Evolutionary conservation across 2,888 invertebrate genomes (phyloP), one percentile per base, ranked within the genome.

Genomic region (Leucania comma): DNA sequence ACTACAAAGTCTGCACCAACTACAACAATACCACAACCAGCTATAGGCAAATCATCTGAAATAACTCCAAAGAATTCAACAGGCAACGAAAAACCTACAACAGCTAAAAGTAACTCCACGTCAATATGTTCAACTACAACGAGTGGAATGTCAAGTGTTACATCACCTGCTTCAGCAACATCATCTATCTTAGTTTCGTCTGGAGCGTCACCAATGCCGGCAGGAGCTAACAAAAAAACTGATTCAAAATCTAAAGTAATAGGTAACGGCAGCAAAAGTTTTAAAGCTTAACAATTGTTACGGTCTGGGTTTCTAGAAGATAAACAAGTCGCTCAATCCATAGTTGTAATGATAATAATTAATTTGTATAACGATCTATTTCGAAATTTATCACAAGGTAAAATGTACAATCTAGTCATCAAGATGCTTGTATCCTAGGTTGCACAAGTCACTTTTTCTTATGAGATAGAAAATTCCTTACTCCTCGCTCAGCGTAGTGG

Each of bases 261-360:
- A 61, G 84, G 81, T 72, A 89, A 88, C 68, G 83, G 81, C 63
- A 78, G 48, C 62, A 89, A 89, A 82, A 72, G 56, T 78, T 71
- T 86, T 64, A 90, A 91, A 89, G 86, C 86, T 89, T 90, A 91
- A 88, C 85, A 82, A 75, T 86, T 61, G 54, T 75, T 72, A 69
- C 59, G 62, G 61, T 78, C 81, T 73, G 66, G 78, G 80, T 76
- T 81, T 81, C 78, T 89, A 89, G 85, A 74, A 84, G 80, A 78
- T 83, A 78, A 85, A 89, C 73, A 85, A 83, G 81, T 82, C 76
- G 92, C 91, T 92, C 92, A 92, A 91, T 84, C 85, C 86, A 87
- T 89, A 86, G 87, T 87, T 87, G 87, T 92, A 90, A 72, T 82
- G 78, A 82, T 78, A 77, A 82, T 80, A 78, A 83, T 82, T 67